Evolutionary conservation across 92 coral and sea anemone species (phyloP).

Genomic region (Paragorgia papillata): DNA sequence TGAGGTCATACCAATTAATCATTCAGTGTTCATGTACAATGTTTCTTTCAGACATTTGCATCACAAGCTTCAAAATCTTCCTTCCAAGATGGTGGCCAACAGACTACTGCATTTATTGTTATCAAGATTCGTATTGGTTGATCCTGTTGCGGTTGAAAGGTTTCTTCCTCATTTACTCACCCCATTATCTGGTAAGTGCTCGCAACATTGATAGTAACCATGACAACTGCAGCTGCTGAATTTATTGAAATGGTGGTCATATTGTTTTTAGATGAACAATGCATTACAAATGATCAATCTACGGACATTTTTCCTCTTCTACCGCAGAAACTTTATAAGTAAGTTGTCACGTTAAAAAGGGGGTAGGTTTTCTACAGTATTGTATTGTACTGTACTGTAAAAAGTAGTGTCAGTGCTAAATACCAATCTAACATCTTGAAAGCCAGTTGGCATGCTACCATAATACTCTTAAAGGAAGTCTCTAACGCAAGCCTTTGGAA

Average conservation of each 20-base stretch:
- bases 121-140: slow-evolving; percentile 90
- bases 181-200: slow-evolving; percentile 72
- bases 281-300: neutral
- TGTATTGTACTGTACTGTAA: no score
- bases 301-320: slow-evolving; percentile 55
- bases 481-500: no score
- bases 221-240: no score
- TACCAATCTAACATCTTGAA: no score
- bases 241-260: no score
- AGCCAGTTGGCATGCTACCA: no score
- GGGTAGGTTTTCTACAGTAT: no score
- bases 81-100: slow-evolving; percentile 75
- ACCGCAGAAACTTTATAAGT: slow-evolving; percentile 65
- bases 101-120: slow-evolving; percentile 81
- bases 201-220: no score
- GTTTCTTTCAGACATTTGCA: slow-evolving; percentile 80
- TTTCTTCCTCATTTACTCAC: slow-evolving; percentile 88
- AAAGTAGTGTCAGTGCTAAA: no score
- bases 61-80: slow-evolving; percentile 69
- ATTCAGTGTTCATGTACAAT: no score
- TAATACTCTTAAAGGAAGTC: no score
- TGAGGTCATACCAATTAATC: no score
- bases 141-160: slow-evolving; percentile 80
- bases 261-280: neutral
- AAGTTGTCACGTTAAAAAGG: slow-evolving; percentile 32